These are phyloP conservation scores for Oscheius sp. DNA, from an alignment of 2,888 invertebrate genomes.

Conservation along the genomic window DNA sequence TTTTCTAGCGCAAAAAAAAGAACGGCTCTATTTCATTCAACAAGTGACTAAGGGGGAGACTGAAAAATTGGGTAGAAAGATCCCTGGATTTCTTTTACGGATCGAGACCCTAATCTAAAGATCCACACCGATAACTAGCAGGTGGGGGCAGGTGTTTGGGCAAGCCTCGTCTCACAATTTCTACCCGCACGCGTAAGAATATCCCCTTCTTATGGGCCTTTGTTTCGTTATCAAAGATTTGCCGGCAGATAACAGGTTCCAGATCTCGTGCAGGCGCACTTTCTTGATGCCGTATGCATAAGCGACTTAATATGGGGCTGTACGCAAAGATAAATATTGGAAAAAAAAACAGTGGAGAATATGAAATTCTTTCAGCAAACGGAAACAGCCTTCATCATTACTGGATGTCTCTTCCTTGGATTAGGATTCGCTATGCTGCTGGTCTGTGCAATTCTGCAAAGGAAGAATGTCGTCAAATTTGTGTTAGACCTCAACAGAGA, in stretches of 20 bases:
- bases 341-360: not conserved
- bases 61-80: slow-evolving; percentile 24
- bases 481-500: slow-evolving; percentile 68
- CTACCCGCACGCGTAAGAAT: slow-evolving; percentile 6
- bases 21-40: slow-evolving; percentile 33
- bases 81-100: not conserved
- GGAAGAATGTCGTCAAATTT: slow-evolving; percentile 71
- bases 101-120: not conserved
- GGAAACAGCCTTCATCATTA: slow-evolving; percentile 61
- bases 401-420: slow-evolving; percentile 66
- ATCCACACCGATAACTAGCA: slow-evolving; percentile 29
- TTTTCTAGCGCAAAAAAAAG: slow-evolving; percentile 29
- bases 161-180: not conserved
- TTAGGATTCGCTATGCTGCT: slow-evolving; percentile 66
- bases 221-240: slow-evolving; percentile 33
- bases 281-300: slow-evolving; percentile 14
- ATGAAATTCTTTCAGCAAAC: slow-evolving; percentile 59
- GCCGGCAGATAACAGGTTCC: slow-evolving; percentile 25
- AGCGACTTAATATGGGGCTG: not conserved
- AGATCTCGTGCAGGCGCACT: slow-evolving; percentile 25
- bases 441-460: slow-evolving; percentile 67
- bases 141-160: slow-evolving; percentile 11
- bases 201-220: slow-evolving; percentile 15
- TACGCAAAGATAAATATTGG: not conserved
- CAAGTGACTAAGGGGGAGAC: no score